A percentile compares a stretch with the other conserved stretches of the same genome.
phyloP scores from a whole-genome alignment of 2,797 vertebrate species.

The Scarus forsteni region DNA sequence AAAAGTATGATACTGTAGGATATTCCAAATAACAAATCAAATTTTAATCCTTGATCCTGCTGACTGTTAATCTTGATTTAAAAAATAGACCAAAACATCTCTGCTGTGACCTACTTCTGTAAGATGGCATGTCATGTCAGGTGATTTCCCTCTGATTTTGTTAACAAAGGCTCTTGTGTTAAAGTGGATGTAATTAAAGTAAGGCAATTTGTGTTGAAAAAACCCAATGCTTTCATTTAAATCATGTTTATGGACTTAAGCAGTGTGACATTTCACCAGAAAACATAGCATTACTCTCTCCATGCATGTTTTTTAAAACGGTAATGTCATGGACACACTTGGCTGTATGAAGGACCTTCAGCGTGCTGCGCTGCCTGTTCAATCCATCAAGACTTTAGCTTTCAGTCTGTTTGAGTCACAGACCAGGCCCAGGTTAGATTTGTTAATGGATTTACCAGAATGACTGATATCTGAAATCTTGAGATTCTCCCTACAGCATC shows the following conservation, averaged over 20 bases:
- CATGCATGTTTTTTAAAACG: no score
- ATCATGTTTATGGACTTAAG: neutral
- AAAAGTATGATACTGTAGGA: neutral
- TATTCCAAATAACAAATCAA: no score
- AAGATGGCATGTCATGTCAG: constrained; percentile 14
- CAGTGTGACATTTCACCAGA: neutral
- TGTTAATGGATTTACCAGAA: constrained; percentile 4
- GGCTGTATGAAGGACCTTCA: no score
- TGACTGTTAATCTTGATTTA: neutral
- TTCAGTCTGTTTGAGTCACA: constrained; percentile 12
- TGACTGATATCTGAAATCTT: constrained; percentile 24
- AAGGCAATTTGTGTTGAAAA: neutral
- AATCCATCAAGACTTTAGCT: constrained; percentile 4
- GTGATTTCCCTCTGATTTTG: constrained; percentile 31
- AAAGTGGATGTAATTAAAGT: constrained; percentile 12
- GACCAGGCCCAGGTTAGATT: constrained; percentile 15
- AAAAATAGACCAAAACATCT: neutral
- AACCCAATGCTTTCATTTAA: neutral
- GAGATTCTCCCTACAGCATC: neutral
- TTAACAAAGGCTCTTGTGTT: constrained; percentile 8
- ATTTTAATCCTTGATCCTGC: neutral
- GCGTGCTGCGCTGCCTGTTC: neutral
- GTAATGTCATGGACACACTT: no score
- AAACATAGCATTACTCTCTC: no score
- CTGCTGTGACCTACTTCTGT: neutral